Evolutionary conservation across 2,888 invertebrate genomes (phyloP), one percentile per base, ranked within the genome.

Genomic region (Oligia fasciuncula): DNA sequence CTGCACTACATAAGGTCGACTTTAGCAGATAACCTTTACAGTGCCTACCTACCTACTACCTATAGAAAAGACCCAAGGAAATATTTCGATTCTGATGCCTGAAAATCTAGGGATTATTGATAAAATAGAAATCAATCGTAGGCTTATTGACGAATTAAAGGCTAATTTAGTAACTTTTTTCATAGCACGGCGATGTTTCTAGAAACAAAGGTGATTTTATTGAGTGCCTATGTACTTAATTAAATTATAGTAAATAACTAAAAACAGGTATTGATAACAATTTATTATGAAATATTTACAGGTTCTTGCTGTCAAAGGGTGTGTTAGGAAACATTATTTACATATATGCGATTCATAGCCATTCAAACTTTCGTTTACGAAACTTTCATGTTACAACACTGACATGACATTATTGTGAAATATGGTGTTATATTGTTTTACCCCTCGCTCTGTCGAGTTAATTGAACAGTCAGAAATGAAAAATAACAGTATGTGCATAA

Each of bases 291-390:
- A 83, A 83, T 72, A 69, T 71, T 73, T 62, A 74, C 71, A 74
- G 67, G 66, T 73, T 81, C 43, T 75, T 8, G 68, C 73, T 73
- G 81, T 77, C 73, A 81, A 82, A 87, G 29, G 29, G 29, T 1
- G 51, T n/a, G n/a, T 88, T 88, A 67, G 67, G 79, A 79, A 86
- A 88, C 46, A 65, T 62, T 67, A 85, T 85, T 81, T 73, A 81
- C 83, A 85, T 84, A 85, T 69, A 65, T 81, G 74, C 66, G 60
- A 85, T 77, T 79, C 71, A 75, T 78, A 19, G 85, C 79, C 79
- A 86, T 23, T 79, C 63, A 74, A 71, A 60, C 67, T 85, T 81
- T 85, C 65, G 60, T 85, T 87, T 79, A 85, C 80, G 80, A 80
- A 81, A 81, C 73, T 86, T 86, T 86, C 81, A 79, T 72, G 73